Conservation (phyloP, 2,888 invertebrate genomes). For the Caenorhabditis drosophilae region DNA sequence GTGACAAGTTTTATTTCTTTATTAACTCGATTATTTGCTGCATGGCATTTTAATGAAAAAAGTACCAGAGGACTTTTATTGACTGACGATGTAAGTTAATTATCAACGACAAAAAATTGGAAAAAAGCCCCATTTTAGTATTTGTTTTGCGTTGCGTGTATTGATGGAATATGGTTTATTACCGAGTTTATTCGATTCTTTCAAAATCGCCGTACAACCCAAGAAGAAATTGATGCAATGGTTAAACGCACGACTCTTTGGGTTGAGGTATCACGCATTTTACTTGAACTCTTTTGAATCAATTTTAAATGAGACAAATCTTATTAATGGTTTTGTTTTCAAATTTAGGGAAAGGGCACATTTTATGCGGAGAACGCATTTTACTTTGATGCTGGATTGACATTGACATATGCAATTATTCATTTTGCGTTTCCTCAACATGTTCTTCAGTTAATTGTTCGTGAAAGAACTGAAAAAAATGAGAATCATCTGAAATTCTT, state of each 20-base stretch:
- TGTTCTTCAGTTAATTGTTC: slow-evolving; percentile 57
- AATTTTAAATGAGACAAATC: slow-evolving; percentile 24
- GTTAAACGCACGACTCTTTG: slow-evolving; percentile 57
- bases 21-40: slow-evolving; percentile 54
- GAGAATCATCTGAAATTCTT: background rate
- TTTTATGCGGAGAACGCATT: slow-evolving; percentile 54
- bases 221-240: slow-evolving; percentile 55
- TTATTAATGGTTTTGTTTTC: slow-evolving; percentile 6
- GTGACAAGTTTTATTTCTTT: slow-evolving; percentile 56
- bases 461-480: no score
- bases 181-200: slow-evolving; percentile 50
- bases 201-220: slow-evolving; percentile 30
- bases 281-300: no score
- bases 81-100: slow-evolving; percentile 41
- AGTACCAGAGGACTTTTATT: slow-evolving; percentile 54
- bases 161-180: slow-evolving; percentile 58
- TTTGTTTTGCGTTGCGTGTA: slow-evolving; percentile 43
- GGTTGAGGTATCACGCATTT: no score
- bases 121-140: no score
- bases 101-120: background rate
- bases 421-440: slow-evolving; percentile 64
- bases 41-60: slow-evolving; percentile 53
- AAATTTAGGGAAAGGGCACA: slow-evolving; percentile 49
- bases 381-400: slow-evolving; percentile 55
- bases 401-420: slow-evolving; percentile 54